Evolutionary conservation across 1,140 invertebrate species (phyloP), one percentile per base, ranked within the genome.

Genomic region (Trachymyrmex cornetzi): DNA sequence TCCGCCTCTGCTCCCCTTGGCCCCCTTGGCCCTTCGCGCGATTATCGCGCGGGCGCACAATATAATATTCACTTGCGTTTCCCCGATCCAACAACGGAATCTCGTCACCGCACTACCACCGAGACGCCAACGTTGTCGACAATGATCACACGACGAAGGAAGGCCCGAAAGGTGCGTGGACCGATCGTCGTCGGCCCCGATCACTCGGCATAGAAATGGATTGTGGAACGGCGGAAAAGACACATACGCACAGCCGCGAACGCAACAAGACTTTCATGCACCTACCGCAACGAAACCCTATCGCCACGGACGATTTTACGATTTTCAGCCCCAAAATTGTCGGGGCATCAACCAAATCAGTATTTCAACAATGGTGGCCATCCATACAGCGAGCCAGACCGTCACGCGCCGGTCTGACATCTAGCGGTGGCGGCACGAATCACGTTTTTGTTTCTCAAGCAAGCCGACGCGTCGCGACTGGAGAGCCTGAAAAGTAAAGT

Each of bases 341-440:
- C 92, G 87, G 91, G 86, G 91, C 93, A 94, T 94, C 92, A 94
- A 94, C 92, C 92, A 94, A 94, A 93, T 91, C 93, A 93, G 93
- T 92, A 92, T 93, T 94, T 90, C 93, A 94, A 95, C 94, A 94
- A 95, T 94, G 94, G 94, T 95, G 94, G 94, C 94, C 91, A 92
- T 92, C 80, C 44, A 84, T 67, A 84, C 87, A 90, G 90, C 90
- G 89, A 94, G 91, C 89, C 86, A 92, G 90, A 90, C 88, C 72
- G 82, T 69, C 87, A 84, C 69, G 85, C 61, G 85, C 86, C 64
- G 88, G 92, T 90, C 91, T 91, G 94, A 92, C 93, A 93, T 92
- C 94, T 95, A 77, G 91, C 91, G 94, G 94, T 81, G 86, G 90
- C 92, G 89, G 77, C 89, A 89, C 82, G 19, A 90, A 64, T 71